phyloP scores from a whole-genome alignment of 2,888 invertebrate species.

The Zeuzera pyrina region DNA sequence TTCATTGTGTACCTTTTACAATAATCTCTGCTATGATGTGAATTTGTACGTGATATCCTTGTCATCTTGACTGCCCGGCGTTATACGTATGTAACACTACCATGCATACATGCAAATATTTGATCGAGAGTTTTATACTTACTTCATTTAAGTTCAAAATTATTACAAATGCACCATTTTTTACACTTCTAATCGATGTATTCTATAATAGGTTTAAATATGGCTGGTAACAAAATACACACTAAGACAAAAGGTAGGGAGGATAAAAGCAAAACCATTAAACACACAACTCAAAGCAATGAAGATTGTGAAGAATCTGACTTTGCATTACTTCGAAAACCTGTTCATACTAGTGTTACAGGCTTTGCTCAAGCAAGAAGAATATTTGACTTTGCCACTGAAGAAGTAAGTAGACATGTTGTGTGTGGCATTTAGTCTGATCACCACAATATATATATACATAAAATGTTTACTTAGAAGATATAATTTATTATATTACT shows the following conservation, averaged over 20 bases:
- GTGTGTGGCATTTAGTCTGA: not conserved
- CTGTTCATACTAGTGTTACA: constrained; percentile 78
- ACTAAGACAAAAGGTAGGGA: constrained; percentile 54
- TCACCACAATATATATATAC: not conserved
- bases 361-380: constrained; percentile 80
- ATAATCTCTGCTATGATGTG: too few species aligned
- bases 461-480: not conserved
- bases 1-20: too few species aligned
- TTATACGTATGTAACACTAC: constrained; percentile 26
- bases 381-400: constrained; percentile 82
- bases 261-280: constrained; percentile 46
- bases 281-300: constrained; percentile 34
- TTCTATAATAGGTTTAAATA: constrained; percentile 27
- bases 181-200: too few species aligned
- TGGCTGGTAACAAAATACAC: constrained; percentile 61
- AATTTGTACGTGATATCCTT: too few species aligned
- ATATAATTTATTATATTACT: not conserved
- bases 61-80: constrained; percentile 34
- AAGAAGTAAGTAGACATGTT: constrained; percentile 73
- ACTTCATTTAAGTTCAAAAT: constrained; percentile 12
- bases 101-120: too few species aligned
- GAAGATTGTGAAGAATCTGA: constrained; percentile 62
- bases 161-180: too few species aligned
- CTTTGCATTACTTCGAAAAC: constrained; percentile 74
- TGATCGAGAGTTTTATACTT: too few species aligned